Evolutionary conservation across 1,140 invertebrate species (phyloP).

Genomic region (Uloborus diversus): DNA sequence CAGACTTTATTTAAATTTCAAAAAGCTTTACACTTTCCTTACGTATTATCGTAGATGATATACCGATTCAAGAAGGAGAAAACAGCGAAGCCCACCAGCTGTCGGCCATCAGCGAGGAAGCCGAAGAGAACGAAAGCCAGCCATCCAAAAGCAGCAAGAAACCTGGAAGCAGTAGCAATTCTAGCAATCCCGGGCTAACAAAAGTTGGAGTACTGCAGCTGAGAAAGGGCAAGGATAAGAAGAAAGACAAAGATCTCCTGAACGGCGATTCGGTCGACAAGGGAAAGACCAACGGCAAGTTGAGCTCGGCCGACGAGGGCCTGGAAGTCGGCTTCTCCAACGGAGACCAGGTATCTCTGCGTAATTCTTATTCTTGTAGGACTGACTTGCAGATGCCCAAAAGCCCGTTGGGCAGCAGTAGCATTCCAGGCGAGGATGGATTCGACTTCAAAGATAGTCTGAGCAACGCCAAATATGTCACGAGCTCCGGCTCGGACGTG

Average conservation of each 20-base stretch:
- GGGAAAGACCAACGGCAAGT: conserved; percentile 29
- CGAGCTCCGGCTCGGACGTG: conserved; percentile 28
- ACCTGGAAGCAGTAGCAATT: conserved; percentile 34
- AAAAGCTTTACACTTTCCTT: too few relatives aligned
- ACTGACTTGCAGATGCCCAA: conserved; percentile 37
- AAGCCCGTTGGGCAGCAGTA: conserved; percentile 32
- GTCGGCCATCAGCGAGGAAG: conserved; percentile 64
- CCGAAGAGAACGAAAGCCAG: conserved; percentile 60
- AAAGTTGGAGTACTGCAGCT: conserved; percentile 47
- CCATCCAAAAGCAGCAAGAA: conserved; percentile 17
- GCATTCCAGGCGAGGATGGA: conserved; percentile 29
- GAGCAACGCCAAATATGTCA: conserved; percentile 42
- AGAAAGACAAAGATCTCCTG: conserved; percentile 47
- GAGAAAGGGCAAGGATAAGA: conserved; percentile 61
- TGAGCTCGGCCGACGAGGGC: background rate
- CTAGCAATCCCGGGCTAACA: conserved; percentile 7
- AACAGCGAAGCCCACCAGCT: conserved; percentile 58
- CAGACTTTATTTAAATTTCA: too few relatives aligned
- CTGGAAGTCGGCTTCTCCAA: conserved; percentile 13
- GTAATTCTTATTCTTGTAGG: conserved; percentile 39
- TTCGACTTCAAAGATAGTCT: conserved; percentile 34
- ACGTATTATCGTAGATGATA: conserved; percentile 65
- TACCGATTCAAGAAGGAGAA: conserved; percentile 63
- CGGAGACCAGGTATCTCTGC: conserved; percentile 1
- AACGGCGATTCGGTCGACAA: conserved; percentile 34